Percentiles rank a stretch among this genome's conserved stretches.
Evolutionary conservation across 2,888 invertebrate genomes (phyloP).

Genomic region (Drosophila mulleri): DNA sequence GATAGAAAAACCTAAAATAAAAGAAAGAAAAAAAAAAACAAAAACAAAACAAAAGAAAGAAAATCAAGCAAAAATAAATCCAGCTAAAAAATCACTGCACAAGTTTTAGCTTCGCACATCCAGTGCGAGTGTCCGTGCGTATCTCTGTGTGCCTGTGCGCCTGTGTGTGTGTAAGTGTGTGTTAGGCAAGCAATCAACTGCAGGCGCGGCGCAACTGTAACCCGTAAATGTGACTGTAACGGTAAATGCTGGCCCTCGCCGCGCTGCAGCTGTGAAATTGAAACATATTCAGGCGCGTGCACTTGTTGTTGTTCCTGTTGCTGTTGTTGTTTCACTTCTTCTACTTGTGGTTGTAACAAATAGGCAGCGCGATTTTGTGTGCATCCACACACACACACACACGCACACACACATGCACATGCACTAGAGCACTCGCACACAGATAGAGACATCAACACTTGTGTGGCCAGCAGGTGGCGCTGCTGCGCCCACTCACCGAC

Average conservation of each 20-base stretch:
- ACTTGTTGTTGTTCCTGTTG: conserved; percentile 14
- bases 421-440: conserved; percentile 11
- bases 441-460: conserved; percentile 12
- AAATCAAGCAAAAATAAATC: conserved; percentile 6
- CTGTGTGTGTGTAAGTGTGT: conserved; percentile 5
- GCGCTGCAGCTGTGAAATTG: conserved; percentile 42
- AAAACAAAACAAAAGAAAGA: conserved; percentile 1
- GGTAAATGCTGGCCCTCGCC: conserved; percentile 31
- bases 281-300: conserved; percentile 55
- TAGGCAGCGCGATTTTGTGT: conserved; percentile 20
- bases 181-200: conserved; percentile 47
- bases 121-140: background rate
- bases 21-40: background rate
- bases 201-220: conserved; percentile 38
- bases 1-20: conserved; percentile 4
- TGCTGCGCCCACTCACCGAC: too few species aligned
- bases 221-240: conserved; percentile 45
- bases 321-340: conserved; percentile 11
- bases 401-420: background rate
- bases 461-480: conserved; percentile 18
- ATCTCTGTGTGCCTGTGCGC: background rate
- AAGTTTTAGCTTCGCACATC: conserved; percentile 21
- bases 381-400: conserved; percentile 16
- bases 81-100: conserved; percentile 43
- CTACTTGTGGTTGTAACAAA: conserved; percentile 20